Conservation (phyloP, 2,797 vertebrate species). For the Sebastes itinus region DNA sequence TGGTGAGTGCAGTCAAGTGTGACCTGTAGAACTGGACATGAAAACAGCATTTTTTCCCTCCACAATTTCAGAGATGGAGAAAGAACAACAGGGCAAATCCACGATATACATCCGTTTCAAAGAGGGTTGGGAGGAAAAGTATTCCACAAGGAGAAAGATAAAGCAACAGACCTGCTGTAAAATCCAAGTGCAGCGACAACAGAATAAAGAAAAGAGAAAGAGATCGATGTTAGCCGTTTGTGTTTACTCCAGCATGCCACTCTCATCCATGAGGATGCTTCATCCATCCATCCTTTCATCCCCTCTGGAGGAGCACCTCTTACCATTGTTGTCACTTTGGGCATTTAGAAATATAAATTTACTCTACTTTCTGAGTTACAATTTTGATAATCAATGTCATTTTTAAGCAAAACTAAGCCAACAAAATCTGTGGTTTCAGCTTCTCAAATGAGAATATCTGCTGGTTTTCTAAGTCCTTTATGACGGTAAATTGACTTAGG, state of each 20-base stretch:
- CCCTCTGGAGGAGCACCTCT: neutral
- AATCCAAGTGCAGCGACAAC: constrained; percentile 77
- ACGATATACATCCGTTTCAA: constrained; percentile 13
- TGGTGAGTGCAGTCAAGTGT: constrained; percentile 50
- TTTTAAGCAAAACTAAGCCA: neutral
- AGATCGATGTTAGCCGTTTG: constrained; percentile 49
- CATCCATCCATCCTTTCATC: neutral
- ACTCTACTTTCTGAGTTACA: neutral
- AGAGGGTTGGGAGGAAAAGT: neutral
- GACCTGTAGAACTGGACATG: constrained; percentile 37
- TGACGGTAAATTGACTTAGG: neutral
- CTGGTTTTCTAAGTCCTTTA: neutral
- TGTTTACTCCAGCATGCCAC: neutral
- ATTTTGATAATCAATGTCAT: neutral
- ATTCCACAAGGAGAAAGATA: constrained; percentile 40
- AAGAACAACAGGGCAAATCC: constrained; percentile 4
- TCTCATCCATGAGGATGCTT: neutral
- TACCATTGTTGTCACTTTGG: neutral
- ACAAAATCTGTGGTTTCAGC: neutral
- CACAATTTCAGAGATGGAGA: constrained; percentile 29
- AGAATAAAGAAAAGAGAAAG: constrained; percentile 53
- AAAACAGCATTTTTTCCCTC: constrained; percentile 28
- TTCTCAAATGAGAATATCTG: neutral
- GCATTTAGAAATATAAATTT: neutral
- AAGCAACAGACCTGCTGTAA: constrained; percentile 84